A percentile compares a stretch with the other conserved stretches of the same genome.
These are phyloP conservation scores for Acanthiza pusilla DNA, from an alignment of 2,797 vertebrate species.

Conservation along the genomic window DNA sequence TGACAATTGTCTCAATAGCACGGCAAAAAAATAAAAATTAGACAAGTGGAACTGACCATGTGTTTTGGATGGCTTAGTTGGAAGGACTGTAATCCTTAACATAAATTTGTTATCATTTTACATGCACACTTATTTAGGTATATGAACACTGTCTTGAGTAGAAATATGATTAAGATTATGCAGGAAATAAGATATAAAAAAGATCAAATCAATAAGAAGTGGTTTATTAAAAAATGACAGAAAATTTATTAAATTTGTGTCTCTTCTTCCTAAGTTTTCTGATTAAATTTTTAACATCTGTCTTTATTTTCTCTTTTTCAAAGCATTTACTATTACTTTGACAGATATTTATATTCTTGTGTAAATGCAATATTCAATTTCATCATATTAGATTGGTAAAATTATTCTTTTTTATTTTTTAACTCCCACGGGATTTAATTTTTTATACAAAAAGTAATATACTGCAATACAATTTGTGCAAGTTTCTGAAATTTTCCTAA, in stretches of 20 bases:
- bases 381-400: neutral
- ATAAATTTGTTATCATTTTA: neutral
- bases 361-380: neutral
- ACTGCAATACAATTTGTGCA: neutral
- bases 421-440: rapidly evolving
- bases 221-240: rapidly evolving
- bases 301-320: neutral
- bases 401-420: neutral
- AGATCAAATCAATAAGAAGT: neutral
- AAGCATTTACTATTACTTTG: neutral
- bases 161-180: neutral
- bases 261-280: neutral
- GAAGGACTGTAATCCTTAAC: neutral
- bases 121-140: neutral
- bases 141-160: neutral
- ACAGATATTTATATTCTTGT: neutral
- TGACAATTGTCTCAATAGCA: neutral
- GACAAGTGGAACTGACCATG: neutral
- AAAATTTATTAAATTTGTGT: neutral
- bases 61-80: neutral
- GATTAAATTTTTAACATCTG: neutral
- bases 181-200: neutral
- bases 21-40: neutral
- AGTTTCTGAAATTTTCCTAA: neutral
- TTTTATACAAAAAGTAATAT: neutral